Evolutionary conservation across 2,797 vertebrate genomes (phyloP).

Genomic region (Merluccius polli): DNA sequence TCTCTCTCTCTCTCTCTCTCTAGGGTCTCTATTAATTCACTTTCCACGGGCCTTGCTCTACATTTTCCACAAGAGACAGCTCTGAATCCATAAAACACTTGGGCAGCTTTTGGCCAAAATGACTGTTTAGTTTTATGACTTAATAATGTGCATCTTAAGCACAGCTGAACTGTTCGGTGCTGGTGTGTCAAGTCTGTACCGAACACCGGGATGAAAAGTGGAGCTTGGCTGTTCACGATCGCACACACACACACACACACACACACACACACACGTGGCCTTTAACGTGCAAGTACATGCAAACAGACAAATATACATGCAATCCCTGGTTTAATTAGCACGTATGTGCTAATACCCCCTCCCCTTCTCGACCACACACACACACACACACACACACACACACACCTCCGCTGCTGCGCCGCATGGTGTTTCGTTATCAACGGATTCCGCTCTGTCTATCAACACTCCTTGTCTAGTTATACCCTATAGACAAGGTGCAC

Average conservation of each 20-base stretch:
- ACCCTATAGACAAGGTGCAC: background rate
- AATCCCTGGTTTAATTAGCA: background rate
- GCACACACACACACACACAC: too few relatives aligned
- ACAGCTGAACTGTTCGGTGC: background rate
- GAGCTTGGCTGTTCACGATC: background rate
- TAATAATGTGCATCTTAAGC: slow-evolving; percentile 23
- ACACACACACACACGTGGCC: too few relatives aligned
- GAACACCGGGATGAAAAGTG: background rate
- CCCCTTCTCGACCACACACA: background rate
- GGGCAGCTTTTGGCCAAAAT: background rate
- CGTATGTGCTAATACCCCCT: background rate
- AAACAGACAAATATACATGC: background rate
- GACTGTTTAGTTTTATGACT: slow-evolving; percentile 19
- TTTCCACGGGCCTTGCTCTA: slow-evolving; percentile 13
- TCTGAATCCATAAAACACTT: background rate
- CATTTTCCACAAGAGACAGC: slow-evolving; percentile 44
- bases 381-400: background rate
- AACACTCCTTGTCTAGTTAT: background rate
- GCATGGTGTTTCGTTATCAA: background rate
- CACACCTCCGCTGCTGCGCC: background rate
- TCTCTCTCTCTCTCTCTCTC: slow-evolving; percentile 23
- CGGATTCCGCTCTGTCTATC: background rate
- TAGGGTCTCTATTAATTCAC: slow-evolving; percentile 39
- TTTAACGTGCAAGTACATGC: background rate
- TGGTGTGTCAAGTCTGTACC: background rate